Evolutionary conservation across 1,140 invertebrate species (phyloP).

Genomic region (Pseudomyrmex sp.): DNA sequence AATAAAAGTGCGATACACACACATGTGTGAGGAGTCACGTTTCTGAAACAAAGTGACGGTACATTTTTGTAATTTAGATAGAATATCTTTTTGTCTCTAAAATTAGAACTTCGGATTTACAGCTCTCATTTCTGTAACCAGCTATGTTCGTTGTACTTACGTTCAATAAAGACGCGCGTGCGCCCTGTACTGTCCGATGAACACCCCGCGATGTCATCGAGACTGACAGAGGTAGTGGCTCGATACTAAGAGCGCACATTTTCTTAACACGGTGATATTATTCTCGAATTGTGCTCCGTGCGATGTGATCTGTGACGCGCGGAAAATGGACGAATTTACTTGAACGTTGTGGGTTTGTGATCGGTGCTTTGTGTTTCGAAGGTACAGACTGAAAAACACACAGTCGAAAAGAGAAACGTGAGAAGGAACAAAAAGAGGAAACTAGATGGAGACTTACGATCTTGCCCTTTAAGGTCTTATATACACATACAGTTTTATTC

Average conservation of each 20-base stretch:
- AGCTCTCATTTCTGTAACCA: slow-evolving; percentile 13
- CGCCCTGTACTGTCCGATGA: slow-evolving; percentile 6
- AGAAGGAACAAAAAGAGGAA: background rate
- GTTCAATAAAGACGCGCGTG: slow-evolving; percentile 58
- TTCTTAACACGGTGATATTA: slow-evolving; percentile 40
- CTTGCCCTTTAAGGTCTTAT: slow-evolving; percentile 38
- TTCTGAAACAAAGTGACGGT: background rate
- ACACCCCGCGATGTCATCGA: slow-evolving; percentile 28
- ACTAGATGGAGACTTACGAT: slow-evolving; percentile 37
- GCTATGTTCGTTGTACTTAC: slow-evolving; percentile 25
- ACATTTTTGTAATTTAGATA: background rate
- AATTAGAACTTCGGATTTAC: slow-evolving; percentile 11
- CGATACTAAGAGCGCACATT: slow-evolving; percentile 46
- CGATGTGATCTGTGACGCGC: slow-evolving; percentile 16
- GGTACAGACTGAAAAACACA: background rate
- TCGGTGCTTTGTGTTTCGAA: background rate
- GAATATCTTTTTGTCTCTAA: background rate
- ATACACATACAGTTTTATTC: background rate
- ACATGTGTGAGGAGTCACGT: too few relatives aligned
- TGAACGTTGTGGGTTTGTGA: slow-evolving; percentile 2
- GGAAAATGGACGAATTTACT: slow-evolving; percentile 48
- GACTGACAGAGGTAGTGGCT: slow-evolving; percentile 28
- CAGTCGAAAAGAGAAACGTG: slow-evolving; percentile 1
- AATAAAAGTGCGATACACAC: too few relatives aligned
- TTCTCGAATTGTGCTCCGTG: slow-evolving; percentile 5